A percentile compares a stretch with the other conserved stretches of the same genome.
phyloP scores from a whole-genome alignment of 2,888 invertebrate genomes.

The Oxystoma pomonae region DNA sequence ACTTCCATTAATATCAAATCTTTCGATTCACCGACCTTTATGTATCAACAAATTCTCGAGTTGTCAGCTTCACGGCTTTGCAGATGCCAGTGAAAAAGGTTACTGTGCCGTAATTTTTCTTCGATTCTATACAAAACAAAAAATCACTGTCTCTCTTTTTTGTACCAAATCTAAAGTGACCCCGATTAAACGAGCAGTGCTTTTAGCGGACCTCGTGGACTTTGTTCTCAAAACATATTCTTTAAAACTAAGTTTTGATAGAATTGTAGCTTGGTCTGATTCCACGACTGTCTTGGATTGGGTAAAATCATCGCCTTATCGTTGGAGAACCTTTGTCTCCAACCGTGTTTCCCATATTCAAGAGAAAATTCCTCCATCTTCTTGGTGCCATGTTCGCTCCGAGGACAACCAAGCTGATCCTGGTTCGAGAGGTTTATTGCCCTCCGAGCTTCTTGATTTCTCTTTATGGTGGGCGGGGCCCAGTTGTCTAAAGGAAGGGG shows the following conservation, averaged over 20 bases:
- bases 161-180: slow-evolving; percentile 10
- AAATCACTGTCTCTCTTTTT: neutral
- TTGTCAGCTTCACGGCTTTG: slow-evolving; percentile 10
- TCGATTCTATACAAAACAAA: neutral
- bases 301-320: slow-evolving; percentile 4
- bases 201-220: neutral
- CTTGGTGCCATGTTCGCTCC: slow-evolving; percentile 8
- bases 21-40: slow-evolving; percentile 2
- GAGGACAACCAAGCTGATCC: too few species aligned
- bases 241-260: slow-evolving; percentile 20
- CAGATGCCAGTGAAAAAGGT: slow-evolving; percentile 7
- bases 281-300: slow-evolving; percentile 2
- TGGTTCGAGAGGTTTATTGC: too few species aligned
- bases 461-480: too few species aligned
- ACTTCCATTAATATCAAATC: neutral
- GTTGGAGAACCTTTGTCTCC: slow-evolving; percentile 12
- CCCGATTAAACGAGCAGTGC: slow-evolving; percentile 9
- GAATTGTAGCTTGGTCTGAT: slow-evolving; percentile 11
- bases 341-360: slow-evolving; percentile 16
- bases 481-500: too few species aligned
- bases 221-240: neutral
- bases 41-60: neutral
- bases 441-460: too few species aligned
- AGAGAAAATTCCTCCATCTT: slow-evolving; percentile 2
- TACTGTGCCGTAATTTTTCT: slow-evolving; percentile 11